Percentiles rank a stretch among this genome's conserved stretches.
Conservation (phyloP, 2,113 vertebrate genomes). For the Dascyllus trimaculatus region DNA sequence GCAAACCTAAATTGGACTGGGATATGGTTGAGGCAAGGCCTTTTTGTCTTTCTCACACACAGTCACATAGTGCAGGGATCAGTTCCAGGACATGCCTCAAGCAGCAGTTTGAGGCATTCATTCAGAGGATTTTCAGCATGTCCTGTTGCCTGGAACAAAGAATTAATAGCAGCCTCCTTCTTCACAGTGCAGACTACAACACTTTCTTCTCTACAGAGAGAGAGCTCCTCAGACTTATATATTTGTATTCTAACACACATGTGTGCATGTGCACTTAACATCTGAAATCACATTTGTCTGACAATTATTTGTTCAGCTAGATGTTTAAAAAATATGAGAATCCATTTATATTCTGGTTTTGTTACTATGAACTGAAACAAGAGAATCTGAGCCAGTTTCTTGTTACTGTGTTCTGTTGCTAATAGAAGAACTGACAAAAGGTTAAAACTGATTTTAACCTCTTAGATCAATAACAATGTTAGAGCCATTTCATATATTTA, state of each 20-base stretch:
- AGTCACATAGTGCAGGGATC: conserved; percentile 60
- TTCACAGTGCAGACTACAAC: conserved; percentile 4
- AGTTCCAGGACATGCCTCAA: conserved; percentile 75
- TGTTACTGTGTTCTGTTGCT: too few relatives aligned
- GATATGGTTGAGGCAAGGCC: background rate
- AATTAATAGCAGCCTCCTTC: conserved; percentile 44
- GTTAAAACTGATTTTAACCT: too few relatives aligned
- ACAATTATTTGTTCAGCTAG: too few relatives aligned
- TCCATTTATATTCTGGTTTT: too few relatives aligned
- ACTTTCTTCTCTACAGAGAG: background rate
- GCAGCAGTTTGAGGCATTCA: conserved; percentile 70
- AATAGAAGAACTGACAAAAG: too few relatives aligned
- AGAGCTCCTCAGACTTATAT: background rate
- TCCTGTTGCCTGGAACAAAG: conserved; percentile 57
- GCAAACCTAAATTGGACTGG: conserved; percentile 17
- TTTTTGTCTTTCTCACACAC: conserved; percentile 16
- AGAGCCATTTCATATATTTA: too few relatives aligned
- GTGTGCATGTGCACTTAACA: background rate
- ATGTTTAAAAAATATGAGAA: too few relatives aligned
- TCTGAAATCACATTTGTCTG: background rate
- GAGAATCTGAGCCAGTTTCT: too few relatives aligned
- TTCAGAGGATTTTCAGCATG: conserved; percentile 75
- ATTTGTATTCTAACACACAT: background rate
- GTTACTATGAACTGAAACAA: too few relatives aligned
- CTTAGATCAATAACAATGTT: too few relatives aligned